Evolutionary conservation across 37 sponge, comb jelly and placozoan genomes (phyloP), one percentile per base, ranked within the genome.

Genomic region (Geodia barretti): DNA sequence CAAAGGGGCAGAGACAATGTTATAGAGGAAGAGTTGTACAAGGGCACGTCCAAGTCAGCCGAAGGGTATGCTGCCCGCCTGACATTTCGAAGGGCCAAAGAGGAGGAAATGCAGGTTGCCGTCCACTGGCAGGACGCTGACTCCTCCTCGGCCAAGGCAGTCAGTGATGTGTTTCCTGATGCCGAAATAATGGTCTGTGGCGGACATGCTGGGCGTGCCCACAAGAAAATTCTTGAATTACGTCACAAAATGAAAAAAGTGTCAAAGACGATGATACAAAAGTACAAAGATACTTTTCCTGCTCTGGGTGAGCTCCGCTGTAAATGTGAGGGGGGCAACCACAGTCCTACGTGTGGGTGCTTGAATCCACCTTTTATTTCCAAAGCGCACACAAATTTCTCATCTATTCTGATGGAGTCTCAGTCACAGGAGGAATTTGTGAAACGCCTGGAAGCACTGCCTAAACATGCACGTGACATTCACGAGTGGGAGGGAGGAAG

Each of bases 81-180:
- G 2, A 31, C 42, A 19, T 75, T 74, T 42, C 3, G 47, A 25
- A 83, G 33, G 30, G 84, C 76, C 28, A 83, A 83, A 35, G 75
- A 74, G 34, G 84, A 83, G 34, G 84, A 76, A 47, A 43, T 54
- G 24, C 2, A 35, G 5, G 62, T 82, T 0, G 66, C 1, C 39
- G 60, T 83, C 0, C 59, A 74, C 2, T 83, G 84, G 84, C 83
- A 82, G 41, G 82, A 82, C 40, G 29, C 42, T 33, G 82, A 82
- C 40, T 82, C 82, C 33, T 82, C 82, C 4, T 54, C 73, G 17
- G 70, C 68, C 1, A 83, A 83, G 34, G 29, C 68, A 37, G 67
- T 72, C 2, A 19, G 29, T 19, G 65, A 72, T n/a, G 54, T 31
- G 39, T 82, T 63, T 43, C 29, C 30, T 39, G 41, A 62, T 33